Evolutionary conservation across 2,113 vertebrate genomes (phyloP), one percentile per base, ranked within the genome.

Genomic region (Sylvilagus bachmani): DNA sequence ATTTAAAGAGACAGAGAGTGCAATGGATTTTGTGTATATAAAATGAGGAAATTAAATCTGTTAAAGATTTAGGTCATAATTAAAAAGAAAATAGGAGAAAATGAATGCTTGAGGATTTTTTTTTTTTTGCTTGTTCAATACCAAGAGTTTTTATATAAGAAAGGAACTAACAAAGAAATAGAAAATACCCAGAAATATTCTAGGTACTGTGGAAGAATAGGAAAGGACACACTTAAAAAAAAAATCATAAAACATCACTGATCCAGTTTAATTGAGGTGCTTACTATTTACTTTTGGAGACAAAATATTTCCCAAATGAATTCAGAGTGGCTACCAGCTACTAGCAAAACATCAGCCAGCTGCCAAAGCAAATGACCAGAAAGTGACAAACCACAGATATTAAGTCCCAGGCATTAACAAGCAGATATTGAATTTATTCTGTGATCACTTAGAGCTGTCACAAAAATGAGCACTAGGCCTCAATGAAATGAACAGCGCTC

Each of bases 361-460:
- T 61, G 31, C 10, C 25, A 58, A 29, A 75, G 53, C 13, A 33
- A 84, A 33, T 89, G 71, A 62, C 36, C 55, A 85, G 89, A 91
- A 69, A 84, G 80, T 77, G 29, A 33, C 81, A 25, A 84, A 67
- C 10, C 1, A 8, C 14, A 6, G 25, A 38, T 51, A 17, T 19
- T 53, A 85, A 53, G 36, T n/a, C 36, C 11, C 6, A 62, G 58
- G 44, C 36, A 73, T 70, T 77, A 82, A 44, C 0, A 0, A 94
- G 64, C 38, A 94, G 33, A 13, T 62, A 73, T 27, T 24, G 51
- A 55, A 44, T 62, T 19, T 83, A 27, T 89, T 93, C 77, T 33
- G 74, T 70, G 36, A 89, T 83, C 67, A 49, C 51, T 53, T 83
- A n/a, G 33, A 86, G 24, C n/a, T 80, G 33, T 83, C 71, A 91